Conservation (phyloP, 1,140 invertebrate species). For the Cydia fagiglandana region DNA sequence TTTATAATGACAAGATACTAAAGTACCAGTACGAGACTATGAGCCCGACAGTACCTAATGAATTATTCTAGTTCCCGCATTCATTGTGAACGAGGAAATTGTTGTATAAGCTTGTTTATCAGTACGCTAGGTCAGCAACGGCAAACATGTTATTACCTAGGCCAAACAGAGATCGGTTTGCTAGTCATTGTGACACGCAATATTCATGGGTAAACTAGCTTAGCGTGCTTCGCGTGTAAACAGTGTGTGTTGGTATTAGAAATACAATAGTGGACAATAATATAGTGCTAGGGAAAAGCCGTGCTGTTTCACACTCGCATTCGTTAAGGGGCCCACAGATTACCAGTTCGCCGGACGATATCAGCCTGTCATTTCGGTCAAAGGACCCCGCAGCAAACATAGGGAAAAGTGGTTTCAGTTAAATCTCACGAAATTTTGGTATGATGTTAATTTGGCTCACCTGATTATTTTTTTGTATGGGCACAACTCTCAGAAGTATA, state of each 20-base stretch:
- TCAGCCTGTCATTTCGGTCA: no score
- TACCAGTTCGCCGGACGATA: no score
- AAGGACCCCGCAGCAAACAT: no score
- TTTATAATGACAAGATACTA: neutral
- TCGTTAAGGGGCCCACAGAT: no score
- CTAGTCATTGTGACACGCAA: conserved; percentile 22
- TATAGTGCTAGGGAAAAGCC: neutral
- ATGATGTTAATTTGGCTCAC: no score
- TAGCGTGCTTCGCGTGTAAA: neutral
- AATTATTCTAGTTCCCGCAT: neutral
- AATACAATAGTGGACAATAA: neutral
- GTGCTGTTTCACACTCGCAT: no score
- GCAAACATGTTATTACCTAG: conserved; percentile 10
- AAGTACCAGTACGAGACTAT: neutral
- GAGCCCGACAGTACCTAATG: neutral
- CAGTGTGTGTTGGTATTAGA: conserved; percentile 7
- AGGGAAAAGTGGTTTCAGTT: no score
- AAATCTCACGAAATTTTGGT: no score
- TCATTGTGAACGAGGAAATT: conserved; percentile 21
- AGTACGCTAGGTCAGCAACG: conserved; percentile 2
- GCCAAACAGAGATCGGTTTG: conserved; percentile 7
- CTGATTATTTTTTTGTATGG: no score
- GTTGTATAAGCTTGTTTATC: conserved; percentile 21
- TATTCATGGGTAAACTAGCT: conserved; percentile 21
- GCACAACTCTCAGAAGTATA: no score